phyloP scores from a whole-genome alignment of 2,113 vertebrate species.

The Xyrauchen texanus region DNA sequence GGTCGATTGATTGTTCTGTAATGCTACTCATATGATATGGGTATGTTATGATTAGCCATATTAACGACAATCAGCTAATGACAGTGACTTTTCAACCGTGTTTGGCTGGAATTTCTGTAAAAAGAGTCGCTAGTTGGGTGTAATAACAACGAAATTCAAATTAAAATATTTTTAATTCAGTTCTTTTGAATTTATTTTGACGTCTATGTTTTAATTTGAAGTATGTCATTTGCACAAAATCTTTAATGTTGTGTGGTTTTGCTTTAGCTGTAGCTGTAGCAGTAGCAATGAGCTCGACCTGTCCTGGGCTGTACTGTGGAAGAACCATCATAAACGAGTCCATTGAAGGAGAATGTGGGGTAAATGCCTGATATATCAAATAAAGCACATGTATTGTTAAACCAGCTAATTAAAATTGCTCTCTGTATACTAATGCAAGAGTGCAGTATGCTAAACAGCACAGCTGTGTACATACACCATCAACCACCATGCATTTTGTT shows the following conservation, averaged over 20 bases:
- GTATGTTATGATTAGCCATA: conserved; percentile 9
- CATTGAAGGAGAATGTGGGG: conserved; percentile 83
- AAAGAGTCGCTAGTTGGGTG: too few relatives aligned
- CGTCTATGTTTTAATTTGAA: background rate
- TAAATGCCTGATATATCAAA: conserved; percentile 47
- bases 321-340: conserved; percentile 76
- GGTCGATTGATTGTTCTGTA: background rate
- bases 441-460: too few relatives aligned
- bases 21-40: conserved; percentile 37
- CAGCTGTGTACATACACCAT: too few relatives aligned
- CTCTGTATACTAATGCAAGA: too few relatives aligned
- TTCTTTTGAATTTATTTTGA: too few relatives aligned
- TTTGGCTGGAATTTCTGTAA: background rate
- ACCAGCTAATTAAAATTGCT: too few relatives aligned
- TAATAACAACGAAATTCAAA: too few relatives aligned
- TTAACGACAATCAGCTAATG: too few relatives aligned
- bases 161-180: too few relatives aligned
- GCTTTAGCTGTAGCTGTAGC: conserved; percentile 79
- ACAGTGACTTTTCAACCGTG: background rate
- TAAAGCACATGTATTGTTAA: too few relatives aligned
- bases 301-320: conserved; percentile 89
- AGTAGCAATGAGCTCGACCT: conserved; percentile 83
- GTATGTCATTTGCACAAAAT: too few relatives aligned
- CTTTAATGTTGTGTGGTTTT: conserved; percentile 44
- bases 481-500: conserved; percentile 60